phyloP scores from a whole-genome alignment of 2,797 vertebrate species.

The Typhlichthys subterraneus region DNA sequence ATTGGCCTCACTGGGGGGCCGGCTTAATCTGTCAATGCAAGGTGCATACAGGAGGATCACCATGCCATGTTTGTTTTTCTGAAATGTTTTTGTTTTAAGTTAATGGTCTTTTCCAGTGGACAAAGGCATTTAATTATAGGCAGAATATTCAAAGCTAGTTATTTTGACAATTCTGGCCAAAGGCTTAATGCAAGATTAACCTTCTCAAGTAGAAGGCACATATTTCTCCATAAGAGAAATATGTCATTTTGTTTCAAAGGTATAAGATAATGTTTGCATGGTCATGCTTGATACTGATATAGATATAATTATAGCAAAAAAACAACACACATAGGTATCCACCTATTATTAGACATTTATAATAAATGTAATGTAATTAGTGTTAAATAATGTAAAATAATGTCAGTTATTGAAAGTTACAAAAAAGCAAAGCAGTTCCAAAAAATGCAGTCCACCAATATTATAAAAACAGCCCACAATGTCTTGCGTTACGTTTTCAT shows the following conservation, averaged over 20 bases:
- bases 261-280: background rate
- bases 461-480: no score
- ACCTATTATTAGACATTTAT: no score
- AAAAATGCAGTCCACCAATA: no score
- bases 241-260: slow-evolving; percentile 13
- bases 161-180: slow-evolving; percentile 14
- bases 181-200: slow-evolving; percentile 18
- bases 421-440: no score
- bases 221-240: slow-evolving; percentile 39
- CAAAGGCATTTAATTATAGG: slow-evolving; percentile 16
- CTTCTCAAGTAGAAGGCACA: slow-evolving; percentile 26
- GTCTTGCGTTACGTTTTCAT: no score
- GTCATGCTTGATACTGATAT: no score
- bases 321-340: no score
- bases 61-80: slow-evolving; percentile 24
- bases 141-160: slow-evolving; percentile 37
- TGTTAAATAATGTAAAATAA: no score
- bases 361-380: no score
- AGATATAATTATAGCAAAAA: no score
- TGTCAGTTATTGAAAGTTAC: no score
- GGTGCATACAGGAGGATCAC: slow-evolving; percentile 33
- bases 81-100: slow-evolving; percentile 23
- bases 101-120: slow-evolving; percentile 13
- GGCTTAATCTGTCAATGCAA: slow-evolving; percentile 43
- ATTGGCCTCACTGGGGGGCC: slow-evolving; percentile 75